A percentile compares a stretch with the other conserved stretches of the same genome.
These are phyloP conservation scores for Daktulosphaira vitifoliae DNA, from an alignment of 1,140 invertebrate genomes.

Conservation along the genomic window DNA sequence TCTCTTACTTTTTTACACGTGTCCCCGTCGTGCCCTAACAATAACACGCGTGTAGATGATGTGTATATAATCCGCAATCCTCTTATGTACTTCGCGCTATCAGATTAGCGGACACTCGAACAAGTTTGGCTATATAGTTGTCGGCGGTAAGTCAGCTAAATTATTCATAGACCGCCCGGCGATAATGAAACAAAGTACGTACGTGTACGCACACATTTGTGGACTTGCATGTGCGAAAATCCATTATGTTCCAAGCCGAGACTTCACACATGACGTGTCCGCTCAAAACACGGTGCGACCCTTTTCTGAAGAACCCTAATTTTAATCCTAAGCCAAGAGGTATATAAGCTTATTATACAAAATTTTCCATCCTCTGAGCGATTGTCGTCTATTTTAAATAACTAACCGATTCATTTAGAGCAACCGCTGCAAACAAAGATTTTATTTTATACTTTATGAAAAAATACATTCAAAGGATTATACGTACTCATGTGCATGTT, in stretches of 20 bases:
- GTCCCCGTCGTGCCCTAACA: slow-evolving; percentile 4
- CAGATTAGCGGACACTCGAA: slow-evolving; percentile 23
- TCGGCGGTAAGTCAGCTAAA: background rate
- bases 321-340: slow-evolving; percentile 14
- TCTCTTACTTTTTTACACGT: no score
- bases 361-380: background rate
- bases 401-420: background rate
- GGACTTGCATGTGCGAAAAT: background rate
- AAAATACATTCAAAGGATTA: no score
- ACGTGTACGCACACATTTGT: background rate
- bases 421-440: background rate
- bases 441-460: no score
- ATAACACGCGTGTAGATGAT: background rate
- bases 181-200: background rate
- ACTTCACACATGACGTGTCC: background rate
- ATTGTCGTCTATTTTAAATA: slow-evolving; percentile 21
- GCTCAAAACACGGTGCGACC: background rate
- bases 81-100: background rate
- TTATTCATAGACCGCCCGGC: slow-evolving; percentile 24
- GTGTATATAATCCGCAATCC: slow-evolving; percentile 13
- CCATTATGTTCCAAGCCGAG: background rate
- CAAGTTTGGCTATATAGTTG: background rate
- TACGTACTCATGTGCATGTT: no score
- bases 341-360: slow-evolving; percentile 18
- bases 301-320: background rate